A percentile compares a stretch with the other conserved stretches of the same genome.
These are phyloP conservation scores for Anguilla marmorata DNA, from an alignment of 2,797 vertebrate genomes.

Conservation along the genomic window DNA sequence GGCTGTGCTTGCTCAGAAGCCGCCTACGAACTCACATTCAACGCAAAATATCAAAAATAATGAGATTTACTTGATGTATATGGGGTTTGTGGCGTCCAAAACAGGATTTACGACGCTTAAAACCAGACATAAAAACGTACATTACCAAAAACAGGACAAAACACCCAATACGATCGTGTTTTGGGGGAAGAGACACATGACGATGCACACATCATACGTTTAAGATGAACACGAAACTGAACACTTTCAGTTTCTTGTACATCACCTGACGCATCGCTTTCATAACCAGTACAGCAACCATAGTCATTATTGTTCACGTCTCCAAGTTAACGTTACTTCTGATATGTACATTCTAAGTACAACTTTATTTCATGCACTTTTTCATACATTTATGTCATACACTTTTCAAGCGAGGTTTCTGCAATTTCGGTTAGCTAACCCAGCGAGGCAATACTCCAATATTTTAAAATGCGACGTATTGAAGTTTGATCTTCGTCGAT, in stretches of 20 bases:
- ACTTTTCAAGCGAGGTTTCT: not conserved
- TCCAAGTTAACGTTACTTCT: not conserved
- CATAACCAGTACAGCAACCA: not conserved
- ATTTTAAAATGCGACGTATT: not conserved
- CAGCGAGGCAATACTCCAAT: not conserved
- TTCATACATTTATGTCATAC: not conserved
- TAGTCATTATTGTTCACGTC: not conserved
- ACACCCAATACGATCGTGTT: not conserved
- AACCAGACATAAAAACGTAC: not conserved
- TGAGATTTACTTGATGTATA: not conserved
- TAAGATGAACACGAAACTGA: not conserved
- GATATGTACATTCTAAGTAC: not conserved
- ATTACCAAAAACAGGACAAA: not conserved
- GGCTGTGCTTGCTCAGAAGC: not conserved
- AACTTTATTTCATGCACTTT: not conserved
- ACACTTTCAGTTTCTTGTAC: not conserved
- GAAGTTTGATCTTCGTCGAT: not conserved
- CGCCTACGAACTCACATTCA: not conserved
- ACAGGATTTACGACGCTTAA: not conserved
- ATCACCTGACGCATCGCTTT: slow-evolving; percentile 3
- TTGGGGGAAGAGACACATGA: not conserved
- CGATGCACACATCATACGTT: not conserved
- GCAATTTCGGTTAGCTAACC: not conserved
- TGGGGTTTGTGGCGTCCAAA: not conserved
- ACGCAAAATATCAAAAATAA: not conserved